Base-by-base conservation (phyloP, 2,888 invertebrate species). In the Thelaira solivaga region DNA sequence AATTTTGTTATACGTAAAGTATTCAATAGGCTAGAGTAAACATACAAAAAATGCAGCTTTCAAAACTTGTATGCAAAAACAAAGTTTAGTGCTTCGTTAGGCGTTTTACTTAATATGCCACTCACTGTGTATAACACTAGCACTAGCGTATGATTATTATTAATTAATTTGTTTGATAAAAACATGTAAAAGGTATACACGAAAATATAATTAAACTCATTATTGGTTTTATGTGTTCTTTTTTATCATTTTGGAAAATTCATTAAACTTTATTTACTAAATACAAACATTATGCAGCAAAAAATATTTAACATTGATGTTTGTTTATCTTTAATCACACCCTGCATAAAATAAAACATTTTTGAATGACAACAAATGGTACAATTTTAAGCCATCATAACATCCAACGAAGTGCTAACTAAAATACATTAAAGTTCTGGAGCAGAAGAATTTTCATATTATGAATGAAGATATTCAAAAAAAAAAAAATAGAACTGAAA, bases 301-400 rank as follows among this genome's bases (percentile, higher is more conserved):
- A n/a, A n/a, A n/a, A n/a, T n/a, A n/a, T n/a, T n/a, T n/a, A n/a
- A n/a, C 24, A 10, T 57, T 29, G n/a, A n/a, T 29, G 36, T 53
- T 45, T 45, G 47, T 13, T 49, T 65, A 65, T 73, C 13, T 73
- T 49, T 43, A 57, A 57, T 57, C 65, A 51, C 73, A 57, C 49
- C 73, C 59, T 22, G 13, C 24, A 13, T 11, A 2, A 34, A 59
- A 45, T 31, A 26, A 34, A 65, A 49, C 20, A 16, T 26, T 34
- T 8, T 34, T 24, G 20, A n/a, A 57, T 26, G 51, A 43, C 11
- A 31, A 31, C 31, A 41, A 22, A 18, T 16, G 39, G 10, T 36
- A 73, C 24, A 57, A 57, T 41, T 73, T 65, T 26, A 74, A 67
- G 67, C 67, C 74, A 74, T 53, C 59, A 43, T 51, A 65, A 65